A percentile compares a stretch with the other conserved stretches of the same genome.
Evolutionary conservation across 1,140 invertebrate genomes (phyloP).

Genomic region (Polyergus mexicanus): DNA sequence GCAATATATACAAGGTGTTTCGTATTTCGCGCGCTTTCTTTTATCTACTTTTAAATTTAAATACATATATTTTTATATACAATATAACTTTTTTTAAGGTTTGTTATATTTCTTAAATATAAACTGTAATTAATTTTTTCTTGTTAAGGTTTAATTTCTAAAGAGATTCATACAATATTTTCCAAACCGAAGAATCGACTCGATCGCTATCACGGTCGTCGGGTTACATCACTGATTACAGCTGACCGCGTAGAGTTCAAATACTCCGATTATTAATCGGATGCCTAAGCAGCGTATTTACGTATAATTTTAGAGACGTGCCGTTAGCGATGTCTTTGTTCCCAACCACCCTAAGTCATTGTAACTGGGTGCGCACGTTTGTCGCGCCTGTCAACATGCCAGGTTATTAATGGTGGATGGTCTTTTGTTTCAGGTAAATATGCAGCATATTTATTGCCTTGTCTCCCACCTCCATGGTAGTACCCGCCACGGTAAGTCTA

Average conservation of each 20-base stretch:
- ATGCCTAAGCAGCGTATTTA: conserved; percentile 32
- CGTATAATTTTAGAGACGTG: conserved; percentile 57
- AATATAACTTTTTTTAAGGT: too few relatives aligned
- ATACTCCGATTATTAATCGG: conserved; percentile 51
- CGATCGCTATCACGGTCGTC: neutral
- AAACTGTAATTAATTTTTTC: neutral
- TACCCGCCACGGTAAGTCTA: conserved; percentile 22
- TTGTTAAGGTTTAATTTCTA: neutral
- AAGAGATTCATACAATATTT: neutral
- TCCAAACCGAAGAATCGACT: neutral
- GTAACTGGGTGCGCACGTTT: conserved; percentile 44
- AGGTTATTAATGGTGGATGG: conserved; percentile 49
- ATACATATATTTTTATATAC: neutral
- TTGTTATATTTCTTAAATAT: neutral
- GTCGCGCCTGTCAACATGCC: conserved; percentile 40
- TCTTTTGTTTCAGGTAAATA: conserved; percentile 77
- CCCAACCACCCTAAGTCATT: conserved; percentile 41
- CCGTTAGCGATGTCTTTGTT: conserved; percentile 56
- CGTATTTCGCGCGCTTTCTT: neutral
- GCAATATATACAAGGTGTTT: neutral
- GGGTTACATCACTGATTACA: neutral
- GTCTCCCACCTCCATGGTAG: too few relatives aligned
- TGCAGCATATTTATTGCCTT: conserved; percentile 39
- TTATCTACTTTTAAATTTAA: neutral
- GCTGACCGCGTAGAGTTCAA: neutral